Percentiles rank a stretch among this genome's conserved stretches.
Conservation (phyloP, 2,888 invertebrate species). For the Gnatocerus cornutus region DNA sequence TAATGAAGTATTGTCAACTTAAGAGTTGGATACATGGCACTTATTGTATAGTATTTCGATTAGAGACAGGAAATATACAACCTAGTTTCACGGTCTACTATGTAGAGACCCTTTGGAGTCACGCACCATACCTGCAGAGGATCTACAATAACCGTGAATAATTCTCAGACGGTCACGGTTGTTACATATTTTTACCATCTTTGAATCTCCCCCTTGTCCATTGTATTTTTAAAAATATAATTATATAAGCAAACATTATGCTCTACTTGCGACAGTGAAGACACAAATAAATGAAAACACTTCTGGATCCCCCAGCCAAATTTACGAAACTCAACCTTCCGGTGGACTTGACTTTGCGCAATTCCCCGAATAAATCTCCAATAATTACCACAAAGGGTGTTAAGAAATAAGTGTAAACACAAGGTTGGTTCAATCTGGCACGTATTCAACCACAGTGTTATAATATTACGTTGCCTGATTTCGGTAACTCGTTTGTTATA, state of each 20-base stretch:
- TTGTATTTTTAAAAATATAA: not conserved
- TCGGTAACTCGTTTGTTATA: constrained; percentile 15
- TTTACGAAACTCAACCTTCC: not conserved
- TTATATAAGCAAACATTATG: constrained; percentile 4
- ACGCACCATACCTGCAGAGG: constrained; percentile 1
- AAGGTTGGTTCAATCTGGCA: too few relatives aligned
- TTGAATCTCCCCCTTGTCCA: not conserved
- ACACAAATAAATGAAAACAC: not conserved
- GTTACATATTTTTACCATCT: not conserved
- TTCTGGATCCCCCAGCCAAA: not conserved
- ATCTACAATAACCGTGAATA: constrained; percentile 5
- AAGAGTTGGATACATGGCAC: too few relatives aligned
- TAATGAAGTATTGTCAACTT: too few relatives aligned
- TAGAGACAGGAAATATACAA: too few relatives aligned
- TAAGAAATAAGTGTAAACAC: constrained; percentile 9
- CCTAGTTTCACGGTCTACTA: constrained; percentile 1
- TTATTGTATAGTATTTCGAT: too few relatives aligned
- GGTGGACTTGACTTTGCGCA: constrained; percentile 17
- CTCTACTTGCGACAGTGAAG: not conserved
- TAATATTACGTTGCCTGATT: constrained; percentile 16
- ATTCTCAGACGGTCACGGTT: constrained; percentile 3
- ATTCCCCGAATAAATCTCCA: not conserved
- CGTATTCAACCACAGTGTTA: constrained; percentile 6
- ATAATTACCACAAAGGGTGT: constrained; percentile 9
- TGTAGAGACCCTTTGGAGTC: not conserved